These are phyloP conservation scores for Petaurus breviceps DNA, from an alignment of 2,113 vertebrate genomes.

Conservation along the genomic window DNA sequence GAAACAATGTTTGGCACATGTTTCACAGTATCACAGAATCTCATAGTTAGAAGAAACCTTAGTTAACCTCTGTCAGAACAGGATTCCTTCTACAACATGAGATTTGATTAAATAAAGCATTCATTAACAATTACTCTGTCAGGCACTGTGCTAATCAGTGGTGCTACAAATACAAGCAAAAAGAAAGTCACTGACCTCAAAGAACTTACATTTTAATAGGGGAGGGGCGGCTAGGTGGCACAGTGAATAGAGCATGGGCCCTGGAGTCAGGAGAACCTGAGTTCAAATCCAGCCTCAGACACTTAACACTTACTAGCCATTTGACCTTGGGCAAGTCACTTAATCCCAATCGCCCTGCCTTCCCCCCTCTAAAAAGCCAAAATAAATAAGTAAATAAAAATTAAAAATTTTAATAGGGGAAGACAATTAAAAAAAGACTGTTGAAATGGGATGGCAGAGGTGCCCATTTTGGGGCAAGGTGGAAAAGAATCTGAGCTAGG, in stretches of 20 bases:
- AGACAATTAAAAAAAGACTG: neutral
- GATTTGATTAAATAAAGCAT: neutral
- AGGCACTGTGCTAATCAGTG: neutral
- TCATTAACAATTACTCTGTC: neutral
- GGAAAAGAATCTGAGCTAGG: neutral
- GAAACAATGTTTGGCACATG: neutral
- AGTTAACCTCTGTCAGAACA: neutral
- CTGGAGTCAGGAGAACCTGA: no score
- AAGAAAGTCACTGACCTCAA: neutral
- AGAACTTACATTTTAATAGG: neutral
- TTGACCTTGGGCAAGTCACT: no score
- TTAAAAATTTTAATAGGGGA: no score
- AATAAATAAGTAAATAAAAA: no score
- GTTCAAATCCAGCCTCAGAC: no score
- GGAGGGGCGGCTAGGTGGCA: no score
- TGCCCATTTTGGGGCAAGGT: no score
- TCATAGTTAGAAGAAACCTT: neutral
- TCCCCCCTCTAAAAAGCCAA: no score
- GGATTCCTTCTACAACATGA: neutral
- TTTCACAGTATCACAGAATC: neutral
- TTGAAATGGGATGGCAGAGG: neutral
- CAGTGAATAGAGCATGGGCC: no score
- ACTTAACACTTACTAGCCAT: no score
- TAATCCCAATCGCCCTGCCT: no score
- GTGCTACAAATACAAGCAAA: neutral